Base-by-base conservation (phyloP, 1,140 invertebrate genomes). In the Caenorhabditis inopinata region DNA sequence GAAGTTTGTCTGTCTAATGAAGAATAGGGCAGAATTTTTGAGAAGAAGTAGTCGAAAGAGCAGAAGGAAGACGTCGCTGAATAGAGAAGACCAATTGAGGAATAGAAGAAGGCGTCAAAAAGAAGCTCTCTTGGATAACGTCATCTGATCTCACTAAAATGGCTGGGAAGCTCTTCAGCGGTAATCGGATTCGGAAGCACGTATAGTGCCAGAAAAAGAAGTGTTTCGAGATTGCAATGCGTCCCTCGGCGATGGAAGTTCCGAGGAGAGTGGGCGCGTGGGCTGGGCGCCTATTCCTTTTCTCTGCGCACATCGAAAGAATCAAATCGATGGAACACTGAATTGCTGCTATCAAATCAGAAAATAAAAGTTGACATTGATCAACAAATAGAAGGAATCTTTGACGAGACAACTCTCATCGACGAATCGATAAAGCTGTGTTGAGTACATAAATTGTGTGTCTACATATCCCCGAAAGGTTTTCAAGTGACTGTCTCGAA, bases 1-100 rank as follows among this genome's bases (percentile, higher is more conserved):
- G 58, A 68, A 68, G 58, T 68, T 68, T 68, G 58, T 18, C 23
- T 32, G 16, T 68, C 58, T 68, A 68, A 68, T 68, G 58, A 68
- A 68, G 35, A 68, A n/a, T n/a, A n/a, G n/a, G 58, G 58, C 16
- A 38, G 58, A 68, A 68, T 68, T 38, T 51, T 51, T 51, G 48
- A 51, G 48, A 51, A 21, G 32, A 68, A 68, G 58, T 38, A 21
- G 58, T 21, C 35, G 53, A 32, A 32, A 27, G 16, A 53, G 3
- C 12, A 32, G 27, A 62, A 9, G 49, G 14, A 53, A 23, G n/a
- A n/a, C n/a, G n/a, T n/a, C n/a, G n/a, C n/a, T n/a, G n/a, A n/a
- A n/a, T n/a, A n/a, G n/a, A n/a, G n/a, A n/a, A n/a, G n/a, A n/a
- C n/a, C n/a, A n/a, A n/a, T n/a, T n/a, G n/a, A n/a, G 25, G 27